Base-by-base conservation (phyloP, 30 jellyfish, hydroid and myxozoan genomes). In the Pseudorhiza aurosa region DNA sequence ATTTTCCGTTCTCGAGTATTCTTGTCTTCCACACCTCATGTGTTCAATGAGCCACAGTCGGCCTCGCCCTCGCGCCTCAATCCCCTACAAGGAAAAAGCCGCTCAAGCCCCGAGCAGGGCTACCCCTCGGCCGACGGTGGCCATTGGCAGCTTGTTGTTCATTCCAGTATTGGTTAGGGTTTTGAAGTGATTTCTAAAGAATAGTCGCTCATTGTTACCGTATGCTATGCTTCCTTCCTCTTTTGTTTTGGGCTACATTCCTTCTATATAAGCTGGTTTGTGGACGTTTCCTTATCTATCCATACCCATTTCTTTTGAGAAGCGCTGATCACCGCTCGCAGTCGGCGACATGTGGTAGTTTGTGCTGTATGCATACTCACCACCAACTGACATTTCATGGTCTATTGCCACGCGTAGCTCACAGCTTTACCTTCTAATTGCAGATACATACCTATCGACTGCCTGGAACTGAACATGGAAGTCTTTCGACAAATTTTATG, bases 191-290 rank as follows among this genome's bases (percentile, higher is more conserved):
- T 53, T 33, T 42, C 58, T 64, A 64, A 64, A 64, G 77, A 70
- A 70, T 43, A n/a, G 83, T 40, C 36, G 18, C 56, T 70, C 35
- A 70, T 70, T 70, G 83, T 70, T 25, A 1, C 30, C 9, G 60
- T 17, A 56, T 73, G 51, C 72, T 73, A 31, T 49, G 67, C 73
- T 39, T 39, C 62, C 59, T 27, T 7, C 45, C 30, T 45, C 86
- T 32, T 73, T 73, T 73, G 86, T 73, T 40, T 46, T 51, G 86
- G 86, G 51, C 76, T 47, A 56, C 86, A 73, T 73, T 73, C 86
- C 86, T 49, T 17, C 75, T 73, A 73, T 73, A 64, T 53, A 73
- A 73, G 74, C 85, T 72, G 85, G 85, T 50, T 49, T 22, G 40
- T 10, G 74, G 30, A 51, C 40, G 60, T 72, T 72, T 72, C 85